Base-by-base conservation (phyloP, 2,888 invertebrate species). In the Busseola fusca region DNA sequence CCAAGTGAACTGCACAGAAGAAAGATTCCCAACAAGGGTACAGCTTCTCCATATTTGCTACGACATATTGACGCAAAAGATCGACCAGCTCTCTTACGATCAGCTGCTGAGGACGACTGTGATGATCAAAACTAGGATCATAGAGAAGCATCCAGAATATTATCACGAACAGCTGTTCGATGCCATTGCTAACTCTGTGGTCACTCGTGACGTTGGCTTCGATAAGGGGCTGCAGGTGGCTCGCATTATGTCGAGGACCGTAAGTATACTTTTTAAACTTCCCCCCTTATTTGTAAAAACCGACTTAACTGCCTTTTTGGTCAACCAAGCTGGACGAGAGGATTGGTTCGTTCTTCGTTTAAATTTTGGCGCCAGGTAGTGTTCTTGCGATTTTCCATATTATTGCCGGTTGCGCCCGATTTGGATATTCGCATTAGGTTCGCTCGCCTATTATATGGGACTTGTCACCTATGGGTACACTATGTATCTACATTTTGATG, bases 81-180 rank as follows among this genome's bases (percentile, higher is more conserved):
- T 96, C 1, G 90, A 95, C 59, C 86, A 92, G 60, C 85, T 96
- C 68, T 82, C 91, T 0, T 96, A 93, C 74, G 91, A 93, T 0
- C 96, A 96, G 27, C 89, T 97, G 52, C 91, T 96, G 80, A 91
- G 92, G 54, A 95, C 96, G 0, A 88, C 96, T 2, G 92, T 94
- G 0, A 96, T 93, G 88, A 86, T 97, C 27, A 93, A 94, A 30
- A 91, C 91, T 10, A 92, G 94, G 75, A 92, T 95, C 72, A 73
- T 93, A 74, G 91, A 91, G 78, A 96, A 95, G 79, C 91, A 94
- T 69, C 87, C 92, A 7, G 95, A 95, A 87, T 97, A 96, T 87
- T 97, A 97, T 83, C 96, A 97, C 81, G 97, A 97, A 83, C 94
- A 95, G 67, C 93, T 97, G 80, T 91, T 97, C 85, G 96, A 97